These are phyloP conservation scores for Halocynthia aurantium DNA, from an alignment of 23 tunicate species.

Conservation along the genomic window DNA sequence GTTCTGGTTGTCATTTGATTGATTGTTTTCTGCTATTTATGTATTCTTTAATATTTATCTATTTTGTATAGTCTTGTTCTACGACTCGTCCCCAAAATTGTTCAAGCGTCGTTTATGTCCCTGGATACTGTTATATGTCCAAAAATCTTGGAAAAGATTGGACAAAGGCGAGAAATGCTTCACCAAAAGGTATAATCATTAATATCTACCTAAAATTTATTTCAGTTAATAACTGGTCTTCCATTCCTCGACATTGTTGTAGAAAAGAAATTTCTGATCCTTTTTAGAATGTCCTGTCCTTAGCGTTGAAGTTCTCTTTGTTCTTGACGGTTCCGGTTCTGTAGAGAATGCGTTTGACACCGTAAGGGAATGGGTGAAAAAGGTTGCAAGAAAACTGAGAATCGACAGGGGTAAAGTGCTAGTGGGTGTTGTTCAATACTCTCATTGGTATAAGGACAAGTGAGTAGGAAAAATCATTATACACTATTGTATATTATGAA, in stretches of 20 bases:
- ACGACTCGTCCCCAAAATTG: constrained; percentile 5
- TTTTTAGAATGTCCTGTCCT: background rate
- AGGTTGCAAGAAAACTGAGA: background rate
- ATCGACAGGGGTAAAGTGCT: background rate
- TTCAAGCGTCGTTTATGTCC: background rate
- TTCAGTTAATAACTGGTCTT: background rate
- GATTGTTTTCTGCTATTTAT: background rate
- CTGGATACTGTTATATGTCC: constrained; percentile 5
- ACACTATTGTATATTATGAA: no score
- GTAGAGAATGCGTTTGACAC: background rate
- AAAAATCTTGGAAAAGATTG: background rate
- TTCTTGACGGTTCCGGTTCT: constrained; percentile 5
- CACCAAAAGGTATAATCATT: background rate
- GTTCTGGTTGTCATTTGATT: background rate
- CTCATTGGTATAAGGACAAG: constrained; percentile 2
- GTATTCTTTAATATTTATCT: background rate
- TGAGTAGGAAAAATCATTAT: background rate
- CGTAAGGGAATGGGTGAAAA: constrained; percentile 4
- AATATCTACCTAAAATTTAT: background rate
- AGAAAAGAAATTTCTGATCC: background rate
- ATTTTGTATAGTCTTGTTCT: background rate
- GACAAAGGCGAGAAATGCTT: background rate
- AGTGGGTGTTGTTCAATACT: constrained; percentile 1
- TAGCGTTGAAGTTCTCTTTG: constrained; percentile 2
- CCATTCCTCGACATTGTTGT: background rate